Percentiles rank a stretch among this genome's conserved stretches.
Evolutionary conservation across 1,140 invertebrate species (phyloP).

Genomic region (Chironomus tepperi): DNA sequence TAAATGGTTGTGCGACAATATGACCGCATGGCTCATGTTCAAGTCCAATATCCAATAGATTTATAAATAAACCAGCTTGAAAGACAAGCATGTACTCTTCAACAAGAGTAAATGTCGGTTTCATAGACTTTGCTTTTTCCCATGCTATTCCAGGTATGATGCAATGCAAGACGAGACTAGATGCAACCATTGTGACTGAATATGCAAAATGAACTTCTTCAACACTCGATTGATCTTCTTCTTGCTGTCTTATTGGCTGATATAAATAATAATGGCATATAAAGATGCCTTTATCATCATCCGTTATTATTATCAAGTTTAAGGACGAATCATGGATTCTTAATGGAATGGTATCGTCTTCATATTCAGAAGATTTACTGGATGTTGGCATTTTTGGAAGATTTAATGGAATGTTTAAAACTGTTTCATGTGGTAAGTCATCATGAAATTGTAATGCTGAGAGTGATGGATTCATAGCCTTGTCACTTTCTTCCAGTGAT

Average conservation of each 20-base stretch:
- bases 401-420: constrained; percentile 75
- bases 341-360: constrained; percentile 67
- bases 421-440: constrained; percentile 72
- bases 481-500: constrained; percentile 49
- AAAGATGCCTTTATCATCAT: constrained; percentile 59
- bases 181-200: constrained; percentile 69
- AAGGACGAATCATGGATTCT: constrained; percentile 70
- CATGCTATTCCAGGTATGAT: constrained; percentile 70
- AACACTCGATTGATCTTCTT: constrained; percentile 45
- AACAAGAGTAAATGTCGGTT: constrained; percentile 64
- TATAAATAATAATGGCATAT: constrained; percentile 80
- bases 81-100: constrained; percentile 68
- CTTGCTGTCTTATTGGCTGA: constrained; percentile 54
- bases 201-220: constrained; percentile 70
- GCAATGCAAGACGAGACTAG: constrained; percentile 71
- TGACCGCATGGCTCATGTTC: constrained; percentile 73
- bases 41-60: constrained; percentile 68
- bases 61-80: constrained; percentile 66
- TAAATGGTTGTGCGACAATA: constrained; percentile 52
- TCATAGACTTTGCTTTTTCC: constrained; percentile 58
- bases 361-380: constrained; percentile 51
- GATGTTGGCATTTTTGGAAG: constrained; percentile 56
- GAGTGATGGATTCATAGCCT: constrained; percentile 54
- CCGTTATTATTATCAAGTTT: constrained; percentile 66
- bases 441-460: constrained; percentile 77